phyloP scores from a whole-genome alignment of 2,797 vertebrate genomes.

The Emydoidea blandingii region DNA sequence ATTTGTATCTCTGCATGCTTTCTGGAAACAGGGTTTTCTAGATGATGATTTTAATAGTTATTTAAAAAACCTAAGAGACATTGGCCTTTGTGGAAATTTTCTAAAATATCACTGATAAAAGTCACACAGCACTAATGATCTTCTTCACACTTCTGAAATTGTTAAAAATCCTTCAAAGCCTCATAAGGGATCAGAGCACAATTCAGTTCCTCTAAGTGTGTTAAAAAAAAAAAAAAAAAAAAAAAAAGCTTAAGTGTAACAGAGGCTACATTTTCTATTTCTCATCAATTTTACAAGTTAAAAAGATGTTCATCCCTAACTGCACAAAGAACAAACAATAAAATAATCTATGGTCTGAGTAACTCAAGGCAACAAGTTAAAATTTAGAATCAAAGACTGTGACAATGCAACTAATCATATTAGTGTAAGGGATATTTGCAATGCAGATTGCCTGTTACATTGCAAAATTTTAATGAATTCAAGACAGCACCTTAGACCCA shows the following conservation, averaged over 20 bases:
- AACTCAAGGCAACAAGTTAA: fast-evolving
- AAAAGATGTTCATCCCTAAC: neutral
- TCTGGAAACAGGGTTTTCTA: neutral
- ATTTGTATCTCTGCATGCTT: neutral
- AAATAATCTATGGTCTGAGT: neutral
- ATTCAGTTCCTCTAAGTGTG: fast-evolving
- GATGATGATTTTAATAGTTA: fast-evolving
- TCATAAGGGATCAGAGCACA: neutral
- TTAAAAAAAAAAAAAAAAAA: no score
- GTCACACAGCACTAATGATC: fast-evolving
- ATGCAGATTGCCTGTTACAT: neutral
- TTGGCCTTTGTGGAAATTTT: neutral
- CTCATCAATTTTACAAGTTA: neutral
- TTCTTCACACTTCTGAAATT: fast-evolving
- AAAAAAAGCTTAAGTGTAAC: no score
- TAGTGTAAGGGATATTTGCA: fast-evolving
- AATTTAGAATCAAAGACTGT: neutral
- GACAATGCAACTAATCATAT: neutral
- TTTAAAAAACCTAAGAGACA: neutral
- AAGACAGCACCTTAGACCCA: neutral
- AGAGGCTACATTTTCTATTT: neutral
- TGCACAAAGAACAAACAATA: fast-evolving
- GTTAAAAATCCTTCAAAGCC: neutral
- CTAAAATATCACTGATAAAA: fast-evolving
- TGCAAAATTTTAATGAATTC: neutral